Percentiles rank a stretch among this genome's conserved stretches.
phyloP scores from a whole-genome alignment of 2,113 vertebrate species.

The Alligator sinensis region DNA sequence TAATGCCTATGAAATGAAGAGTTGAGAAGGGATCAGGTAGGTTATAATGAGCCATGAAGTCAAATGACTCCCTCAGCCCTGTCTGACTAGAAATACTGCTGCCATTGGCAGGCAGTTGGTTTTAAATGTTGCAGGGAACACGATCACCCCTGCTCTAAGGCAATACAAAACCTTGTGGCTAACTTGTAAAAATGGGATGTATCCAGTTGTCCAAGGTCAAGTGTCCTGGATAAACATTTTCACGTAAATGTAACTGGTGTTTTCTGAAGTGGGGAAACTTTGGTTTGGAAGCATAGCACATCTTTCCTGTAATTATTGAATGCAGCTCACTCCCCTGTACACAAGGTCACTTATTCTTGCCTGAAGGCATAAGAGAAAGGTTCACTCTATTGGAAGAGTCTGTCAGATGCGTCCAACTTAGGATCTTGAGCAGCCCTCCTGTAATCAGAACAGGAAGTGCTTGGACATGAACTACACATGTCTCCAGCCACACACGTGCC shows the following conservation, averaged over 20 bases:
- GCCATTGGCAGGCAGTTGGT: too few species aligned
- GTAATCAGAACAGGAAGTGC: neutral
- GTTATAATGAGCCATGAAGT: too few species aligned
- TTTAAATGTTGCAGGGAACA: too few species aligned
- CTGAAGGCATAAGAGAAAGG: neutral
- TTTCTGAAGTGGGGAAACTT: neutral
- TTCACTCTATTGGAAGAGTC: neutral
- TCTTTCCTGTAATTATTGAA: neutral
- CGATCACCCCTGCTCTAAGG: neutral
- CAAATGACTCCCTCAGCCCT: too few species aligned
- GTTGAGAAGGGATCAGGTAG: too few species aligned
- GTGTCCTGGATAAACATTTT: neutral
- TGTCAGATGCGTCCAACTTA: neutral
- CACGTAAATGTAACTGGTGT: neutral
- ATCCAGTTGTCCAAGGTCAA: neutral
- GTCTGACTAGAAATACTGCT: too few species aligned
- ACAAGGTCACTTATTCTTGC: neutral
- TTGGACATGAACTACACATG: neutral
- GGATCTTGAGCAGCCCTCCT: neutral
- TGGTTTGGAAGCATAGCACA: neutral
- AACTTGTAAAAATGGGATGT: neutral
- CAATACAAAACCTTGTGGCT: fast-evolving
- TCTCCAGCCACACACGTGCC: neutral
- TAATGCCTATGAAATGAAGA: too few species aligned
- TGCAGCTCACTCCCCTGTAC: neutral